Base-by-base conservation (phyloP, 2,113 vertebrate species). In the Raja brachyura region DNA sequence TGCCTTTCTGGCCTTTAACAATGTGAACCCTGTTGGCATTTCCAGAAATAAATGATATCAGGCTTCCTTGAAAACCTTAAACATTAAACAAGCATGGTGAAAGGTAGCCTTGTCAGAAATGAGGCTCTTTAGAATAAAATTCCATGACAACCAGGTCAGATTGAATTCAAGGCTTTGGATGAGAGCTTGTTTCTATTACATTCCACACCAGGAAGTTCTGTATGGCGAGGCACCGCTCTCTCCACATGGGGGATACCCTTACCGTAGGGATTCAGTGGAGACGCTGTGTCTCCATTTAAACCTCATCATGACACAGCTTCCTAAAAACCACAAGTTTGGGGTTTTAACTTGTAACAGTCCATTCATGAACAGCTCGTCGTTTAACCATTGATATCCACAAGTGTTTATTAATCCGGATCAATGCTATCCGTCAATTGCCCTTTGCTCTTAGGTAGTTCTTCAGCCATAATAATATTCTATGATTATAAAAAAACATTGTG, bases 221-320 rank as follows among this genome's bases (percentile, higher is more conserved):
- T 94, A 95, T 94, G 96, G 96, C 95, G 95, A 96, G 95, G 95
- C 94, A 95, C 94, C 94, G 66, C 95, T 94, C 95, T 94, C 94
- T 94, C 95, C 94, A 93, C 95, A 94, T 94, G 96, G 95, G 97
- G 97, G 95, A 97, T 97, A 96, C 97, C 96, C 96, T 94, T 94
- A 95, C 97, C 95, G 94, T 93, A 95, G 95, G 94, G 95, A 97
- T 95, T 96, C 95, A 94, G 95, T 94, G 96, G 96, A 98, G 97
- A 98, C 97, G 97, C 95, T 77, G 94, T 96, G 97, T 97, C 97
- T 97, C 97, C 97, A 96, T 95, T 96, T 96, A 97, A 96, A 97
- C 97, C 97, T 97, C 95, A 96, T 95, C 96, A 97, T 97, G 97
- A 97, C 96, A 97, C 96, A 96, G 97, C 96, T 97, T 97, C 96